Conservation (phyloP, 2,113 vertebrate genomes). For the Athene noctua region DNA sequence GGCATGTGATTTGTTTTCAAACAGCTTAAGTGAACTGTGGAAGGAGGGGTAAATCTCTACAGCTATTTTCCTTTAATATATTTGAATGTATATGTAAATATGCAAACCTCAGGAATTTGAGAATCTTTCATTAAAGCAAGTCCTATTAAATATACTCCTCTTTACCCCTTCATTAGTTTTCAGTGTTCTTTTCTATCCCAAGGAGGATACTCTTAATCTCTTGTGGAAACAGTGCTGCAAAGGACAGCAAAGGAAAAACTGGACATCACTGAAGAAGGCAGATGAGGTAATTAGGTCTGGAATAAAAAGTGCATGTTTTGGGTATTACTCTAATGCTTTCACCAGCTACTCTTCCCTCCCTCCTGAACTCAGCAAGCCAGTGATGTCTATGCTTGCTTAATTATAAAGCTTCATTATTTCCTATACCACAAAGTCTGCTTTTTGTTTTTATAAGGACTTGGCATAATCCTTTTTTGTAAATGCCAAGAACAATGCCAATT, state of each 20-base stretch:
- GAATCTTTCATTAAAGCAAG: not conserved
- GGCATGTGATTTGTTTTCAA: not conserved
- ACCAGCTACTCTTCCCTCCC: not conserved
- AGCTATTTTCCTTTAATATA: not conserved
- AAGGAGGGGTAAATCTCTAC: not conserved
- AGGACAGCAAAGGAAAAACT: not conserved
- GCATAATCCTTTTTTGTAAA: not conserved
- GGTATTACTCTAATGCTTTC: not conserved
- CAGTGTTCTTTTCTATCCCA: not conserved
- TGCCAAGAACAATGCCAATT: not conserved
- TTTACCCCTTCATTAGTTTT: not conserved
- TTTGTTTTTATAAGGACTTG: not conserved
- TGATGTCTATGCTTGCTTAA: not conserved
- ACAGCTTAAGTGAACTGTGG: not conserved
- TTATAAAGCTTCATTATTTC: constrained; percentile 14
- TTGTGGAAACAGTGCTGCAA: not conserved
- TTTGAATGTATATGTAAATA: not conserved
- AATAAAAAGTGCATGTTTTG: not conserved
- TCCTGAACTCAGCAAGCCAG: not conserved
- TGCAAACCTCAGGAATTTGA: not conserved
- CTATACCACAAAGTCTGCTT: not conserved
- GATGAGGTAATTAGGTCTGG: not conserved
- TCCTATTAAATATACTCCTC: not conserved
- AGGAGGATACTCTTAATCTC: not conserved
- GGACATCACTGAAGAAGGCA: not conserved